Conservation (phyloP, 1,140 invertebrate genomes). For the Papilio xuthus region DNA sequence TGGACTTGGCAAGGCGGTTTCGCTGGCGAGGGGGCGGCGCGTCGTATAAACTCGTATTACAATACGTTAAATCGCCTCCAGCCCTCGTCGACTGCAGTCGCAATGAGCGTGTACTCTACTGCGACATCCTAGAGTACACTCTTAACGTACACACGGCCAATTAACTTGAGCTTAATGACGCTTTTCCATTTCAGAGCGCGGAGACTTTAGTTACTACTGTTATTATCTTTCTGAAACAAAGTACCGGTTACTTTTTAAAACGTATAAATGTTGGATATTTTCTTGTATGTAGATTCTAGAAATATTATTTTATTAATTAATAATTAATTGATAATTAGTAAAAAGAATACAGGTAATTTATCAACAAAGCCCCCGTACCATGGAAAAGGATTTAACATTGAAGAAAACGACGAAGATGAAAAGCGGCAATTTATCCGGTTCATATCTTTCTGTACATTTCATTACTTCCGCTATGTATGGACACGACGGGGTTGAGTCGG, state of each 20-base stretch:
- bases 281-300: not conserved
- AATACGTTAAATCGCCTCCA: slow-evolving; percentile 72
- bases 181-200: slow-evolving; percentile 56
- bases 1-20: slow-evolving; percentile 53
- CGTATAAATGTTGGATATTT: not conserved
- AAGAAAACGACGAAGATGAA: slow-evolving; percentile 71
- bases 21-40: slow-evolving; percentile 55
- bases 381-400: slow-evolving; percentile 62
- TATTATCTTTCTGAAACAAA: not conserved
- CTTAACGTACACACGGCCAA: slow-evolving; percentile 57
- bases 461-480: slow-evolving; percentile 79
- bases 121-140: slow-evolving; percentile 54
- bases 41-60: slow-evolving; percentile 66
- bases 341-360: not conserved
- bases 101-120: slow-evolving; percentile 52
- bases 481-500: slow-evolving; percentile 56
- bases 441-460: slow-evolving; percentile 79
- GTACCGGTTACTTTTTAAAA: not conserved
- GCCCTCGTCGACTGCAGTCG: slow-evolving; percentile 61
- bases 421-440: slow-evolving; percentile 78
- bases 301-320: not conserved
- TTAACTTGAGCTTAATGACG: slow-evolving; percentile 66
- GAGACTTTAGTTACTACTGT: slow-evolving; percentile 22
- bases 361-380: slow-evolving; percentile 52
- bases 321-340: not conserved